Evolutionary conservation across 2,797 vertebrate genomes (phyloP), one percentile per base, ranked within the genome.

Genomic region (Thaleichthys pacificus): DNA sequence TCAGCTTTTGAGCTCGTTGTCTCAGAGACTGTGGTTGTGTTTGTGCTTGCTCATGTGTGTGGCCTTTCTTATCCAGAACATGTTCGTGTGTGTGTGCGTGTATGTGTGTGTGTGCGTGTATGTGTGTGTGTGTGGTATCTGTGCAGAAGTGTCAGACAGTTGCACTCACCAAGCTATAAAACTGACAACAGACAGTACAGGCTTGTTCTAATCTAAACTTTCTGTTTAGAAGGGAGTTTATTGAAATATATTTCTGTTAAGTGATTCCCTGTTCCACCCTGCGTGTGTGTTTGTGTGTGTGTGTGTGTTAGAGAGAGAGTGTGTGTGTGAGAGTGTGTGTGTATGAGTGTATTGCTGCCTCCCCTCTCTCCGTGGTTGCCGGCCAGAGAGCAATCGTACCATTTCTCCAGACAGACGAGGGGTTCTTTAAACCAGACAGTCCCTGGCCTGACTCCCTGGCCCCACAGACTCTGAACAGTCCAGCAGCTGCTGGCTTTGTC

Each of bases 311-410:
- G 38, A 42, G 38, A 42, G 38, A 42, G 66, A 19, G 21, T 35
- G 62, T 30, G 61, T 28, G 24, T 2, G n/a, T n/a, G n/a, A n/a
- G n/a, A n/a, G n/a, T 26, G 26, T 65, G 61, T 9, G 35, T 32
- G 24, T 5, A 4, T 6, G 12, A 15, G 61, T 56, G 67, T 74
- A n/a, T 57, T 24, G 14, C 21, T 38, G 22, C 21, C 9, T 66
- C 3, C 12, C 35, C 24, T 35, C 19, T 22, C 72, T 72, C 69
- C 70, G 56, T 21, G 76, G 80, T 77, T 69, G 76, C 84, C 70
- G 85, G 84, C 83, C 84, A 87, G 79, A 81, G 72, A 69, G 68
- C 79, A 80, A 79, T 85, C 69, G 80, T 75, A 80, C 79, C 81
- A 75, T 62, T 81, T 83, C 72, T 64, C 0, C 30, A 66, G 62